Evolutionary conservation across 2,888 invertebrate genomes (phyloP).

Genomic region (Agrochola macilenta): DNA sequence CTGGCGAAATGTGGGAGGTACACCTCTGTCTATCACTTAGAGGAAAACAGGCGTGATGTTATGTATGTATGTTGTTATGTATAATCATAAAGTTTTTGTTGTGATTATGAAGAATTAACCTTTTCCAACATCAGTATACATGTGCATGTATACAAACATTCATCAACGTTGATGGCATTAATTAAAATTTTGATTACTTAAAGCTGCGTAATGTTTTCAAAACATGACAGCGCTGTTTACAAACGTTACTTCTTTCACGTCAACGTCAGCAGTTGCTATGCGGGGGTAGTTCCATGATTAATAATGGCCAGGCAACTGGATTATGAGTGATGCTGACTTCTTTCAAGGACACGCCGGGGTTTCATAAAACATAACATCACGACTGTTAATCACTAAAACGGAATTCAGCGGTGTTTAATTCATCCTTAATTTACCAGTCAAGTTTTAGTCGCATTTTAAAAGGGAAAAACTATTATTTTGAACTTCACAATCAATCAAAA

Average conservation of each 20-base stretch:
- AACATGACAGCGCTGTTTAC: constrained; percentile 19
- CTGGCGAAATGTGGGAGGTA: neutral
- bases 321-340: too few species aligned
- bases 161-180: constrained; percentile 14
- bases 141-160: neutral
- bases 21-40: neutral
- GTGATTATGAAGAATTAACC: neutral
- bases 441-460: too few species aligned
- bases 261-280: neutral
- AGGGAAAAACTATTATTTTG: too few species aligned
- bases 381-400: too few species aligned
- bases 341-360: too few species aligned
- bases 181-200: constrained; percentile 28
- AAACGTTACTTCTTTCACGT: constrained; percentile 13
- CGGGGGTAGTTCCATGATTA: neutral
- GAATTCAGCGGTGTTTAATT: too few species aligned
- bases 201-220: constrained; percentile 11
- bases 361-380: too few species aligned
- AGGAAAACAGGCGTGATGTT: too few species aligned
- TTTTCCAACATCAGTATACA: constrained; percentile 4
- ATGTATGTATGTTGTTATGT: neutral
- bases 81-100: neutral
- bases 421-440: too few species aligned
- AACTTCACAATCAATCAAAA: too few species aligned
- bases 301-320: too few species aligned